Evolutionary conservation across 2,113 vertebrate genomes (phyloP).

Genomic region (Xerus inauris): DNA sequence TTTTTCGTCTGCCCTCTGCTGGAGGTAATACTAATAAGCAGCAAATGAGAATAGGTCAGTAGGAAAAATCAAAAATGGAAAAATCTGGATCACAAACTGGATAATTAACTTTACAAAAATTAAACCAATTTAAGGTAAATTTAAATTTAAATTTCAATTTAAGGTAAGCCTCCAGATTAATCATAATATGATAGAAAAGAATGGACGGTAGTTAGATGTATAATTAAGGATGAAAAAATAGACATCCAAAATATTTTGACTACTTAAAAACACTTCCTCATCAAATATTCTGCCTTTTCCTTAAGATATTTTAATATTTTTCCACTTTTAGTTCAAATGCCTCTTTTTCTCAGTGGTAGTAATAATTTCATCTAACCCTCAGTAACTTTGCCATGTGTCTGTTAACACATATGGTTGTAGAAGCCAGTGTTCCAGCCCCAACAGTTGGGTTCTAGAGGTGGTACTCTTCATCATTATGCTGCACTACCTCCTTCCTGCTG

Average conservation of each 20-base stretch:
- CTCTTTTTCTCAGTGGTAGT: neutral
- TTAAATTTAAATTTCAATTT: constrained; percentile 39
- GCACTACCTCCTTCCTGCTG: neutral
- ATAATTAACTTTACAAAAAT: neutral
- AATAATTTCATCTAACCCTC: neutral
- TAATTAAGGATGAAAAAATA: neutral
- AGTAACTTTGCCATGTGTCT: neutral
- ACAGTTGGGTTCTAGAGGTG: neutral
- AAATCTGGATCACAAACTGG: neutral
- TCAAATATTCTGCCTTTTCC: neutral
- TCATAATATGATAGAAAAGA: neutral
- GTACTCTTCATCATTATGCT: no score
- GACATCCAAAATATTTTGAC: constrained; percentile 2
- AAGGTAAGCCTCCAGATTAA: neutral
- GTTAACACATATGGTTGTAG: no score
- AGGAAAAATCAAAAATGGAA: constrained; percentile 5
- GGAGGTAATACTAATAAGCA: neutral
- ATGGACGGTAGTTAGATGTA: neutral
- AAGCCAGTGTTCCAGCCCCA: neutral
- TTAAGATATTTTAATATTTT: constrained; percentile 27
- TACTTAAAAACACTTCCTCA: neutral
- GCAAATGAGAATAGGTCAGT: neutral
- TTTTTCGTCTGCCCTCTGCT: constrained; percentile 68
- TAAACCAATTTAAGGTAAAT: neutral
- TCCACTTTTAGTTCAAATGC: neutral